phyloP scores from a whole-genome alignment of 2,797 vertebrate species.

The Manis javanica region DNA sequence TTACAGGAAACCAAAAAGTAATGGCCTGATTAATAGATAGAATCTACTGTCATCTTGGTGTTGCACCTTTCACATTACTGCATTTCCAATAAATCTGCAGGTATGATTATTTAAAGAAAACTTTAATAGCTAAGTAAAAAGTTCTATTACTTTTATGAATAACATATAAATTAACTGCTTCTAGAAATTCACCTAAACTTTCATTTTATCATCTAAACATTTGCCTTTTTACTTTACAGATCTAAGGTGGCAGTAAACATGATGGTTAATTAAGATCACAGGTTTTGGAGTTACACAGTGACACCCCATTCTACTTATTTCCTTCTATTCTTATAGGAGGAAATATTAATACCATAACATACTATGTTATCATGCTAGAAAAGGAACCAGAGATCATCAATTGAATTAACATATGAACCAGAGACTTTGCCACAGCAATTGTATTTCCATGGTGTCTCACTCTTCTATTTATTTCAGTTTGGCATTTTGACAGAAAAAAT shows the following conservation, averaged over 20 bases:
- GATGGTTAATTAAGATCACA: slow-evolving; percentile 76
- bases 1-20: slow-evolving; percentile 16
- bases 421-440: neutral
- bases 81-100: slow-evolving; percentile 19
- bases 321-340: slow-evolving; percentile 79
- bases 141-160: slow-evolving; percentile 34
- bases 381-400: slow-evolving; percentile 51
- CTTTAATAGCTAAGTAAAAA: slow-evolving; percentile 15
- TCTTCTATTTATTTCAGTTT: slow-evolving; percentile 45
- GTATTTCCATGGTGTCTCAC: neutral
- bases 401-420: slow-evolving; percentile 40
- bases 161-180: slow-evolving; percentile 27
- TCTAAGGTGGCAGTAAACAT: slow-evolving; percentile 37
- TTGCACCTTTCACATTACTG: neutral
- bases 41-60: neutral
- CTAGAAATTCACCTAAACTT: slow-evolving; percentile 18
- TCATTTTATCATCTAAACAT: slow-evolving; percentile 38
- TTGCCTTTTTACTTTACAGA: slow-evolving; percentile 27
- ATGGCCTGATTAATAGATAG: neutral
- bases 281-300: slow-evolving; percentile 58
- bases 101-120: neutral
- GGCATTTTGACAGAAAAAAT: slow-evolving; percentile 68
- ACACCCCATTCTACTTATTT: slow-evolving; percentile 73
- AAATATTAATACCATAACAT: slow-evolving; percentile 73
- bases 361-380: slow-evolving; percentile 52